phyloP scores from a whole-genome alignment of 2,113 vertebrate genomes.

The Atlantisia rogersi region DNA sequence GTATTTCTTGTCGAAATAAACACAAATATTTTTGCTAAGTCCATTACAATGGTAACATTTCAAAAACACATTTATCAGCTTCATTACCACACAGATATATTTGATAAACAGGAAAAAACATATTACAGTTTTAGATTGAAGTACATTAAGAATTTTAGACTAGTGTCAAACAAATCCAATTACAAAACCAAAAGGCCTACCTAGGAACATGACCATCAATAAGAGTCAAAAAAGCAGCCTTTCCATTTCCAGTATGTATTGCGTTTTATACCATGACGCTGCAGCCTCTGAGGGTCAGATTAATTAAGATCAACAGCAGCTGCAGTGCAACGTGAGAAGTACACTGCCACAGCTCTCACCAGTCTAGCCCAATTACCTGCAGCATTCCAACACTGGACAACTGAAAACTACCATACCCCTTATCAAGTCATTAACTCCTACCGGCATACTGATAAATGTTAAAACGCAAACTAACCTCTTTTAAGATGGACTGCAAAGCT shows the following conservation, averaged over 20 bases:
- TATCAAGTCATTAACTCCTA: slow-evolving; percentile 63
- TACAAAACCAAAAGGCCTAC: slow-evolving; percentile 4
- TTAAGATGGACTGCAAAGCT: slow-evolving; percentile 50
- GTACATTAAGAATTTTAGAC: not conserved
- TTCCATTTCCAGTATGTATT: slow-evolving; percentile 32
- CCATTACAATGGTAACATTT: not conserved
- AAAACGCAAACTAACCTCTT: slow-evolving; percentile 66
- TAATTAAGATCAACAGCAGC: slow-evolving; percentile 83
- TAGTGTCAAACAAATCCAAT: not conserved
- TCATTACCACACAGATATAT: not conserved
- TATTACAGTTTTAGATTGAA: not conserved
- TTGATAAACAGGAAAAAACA: not conserved
- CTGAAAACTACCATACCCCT: slow-evolving; percentile 68
- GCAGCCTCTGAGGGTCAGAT: slow-evolving; percentile 79
- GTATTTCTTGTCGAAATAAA: not conserved
- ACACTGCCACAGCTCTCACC: slow-evolving; percentile 66
- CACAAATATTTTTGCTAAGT: not conserved
- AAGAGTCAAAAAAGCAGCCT: slow-evolving; percentile 28
- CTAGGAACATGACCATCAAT: not conserved
- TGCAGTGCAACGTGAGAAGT: slow-evolving; percentile 82
- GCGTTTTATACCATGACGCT: slow-evolving; percentile 65
- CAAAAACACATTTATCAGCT: not conserved
- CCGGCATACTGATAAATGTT: slow-evolving; percentile 57
- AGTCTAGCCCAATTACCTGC: slow-evolving; percentile 85
- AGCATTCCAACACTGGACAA: slow-evolving; percentile 74